Conservation (phyloP, 2,888 invertebrate genomes). For the Eudemis profundana region DNA sequence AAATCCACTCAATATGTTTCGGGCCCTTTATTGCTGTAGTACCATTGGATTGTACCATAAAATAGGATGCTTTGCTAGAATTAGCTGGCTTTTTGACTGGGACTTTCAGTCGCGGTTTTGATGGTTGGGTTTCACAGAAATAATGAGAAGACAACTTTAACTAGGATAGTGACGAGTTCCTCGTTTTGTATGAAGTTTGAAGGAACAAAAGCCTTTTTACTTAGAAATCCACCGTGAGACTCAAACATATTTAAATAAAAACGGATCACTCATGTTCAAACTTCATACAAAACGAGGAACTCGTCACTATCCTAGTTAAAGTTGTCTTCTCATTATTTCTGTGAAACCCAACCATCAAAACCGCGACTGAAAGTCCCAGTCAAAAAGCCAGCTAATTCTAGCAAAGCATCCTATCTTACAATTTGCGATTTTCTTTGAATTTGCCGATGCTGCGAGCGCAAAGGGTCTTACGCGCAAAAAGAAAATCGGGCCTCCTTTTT, state of each 20-base stretch:
- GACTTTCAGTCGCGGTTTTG: not conserved
- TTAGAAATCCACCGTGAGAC: too few relatives aligned
- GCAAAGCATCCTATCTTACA: slow-evolving; percentile 37
- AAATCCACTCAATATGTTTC: too few relatives aligned
- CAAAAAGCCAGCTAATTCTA: slow-evolving; percentile 39
- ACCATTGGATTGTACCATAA: too few relatives aligned
- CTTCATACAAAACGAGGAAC: too few relatives aligned
- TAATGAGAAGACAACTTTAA: not conserved
- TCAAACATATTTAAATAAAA: too few relatives aligned
- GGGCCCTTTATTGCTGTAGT: too few relatives aligned
- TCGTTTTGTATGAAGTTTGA: too few relatives aligned
- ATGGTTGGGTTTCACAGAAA: slow-evolving; percentile 11
- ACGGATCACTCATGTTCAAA: too few relatives aligned
- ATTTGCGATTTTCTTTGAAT: slow-evolving; percentile 44
- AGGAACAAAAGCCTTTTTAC: too few relatives aligned
- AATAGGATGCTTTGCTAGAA: slow-evolving; percentile 31
- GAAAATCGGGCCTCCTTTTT: slow-evolving; percentile 73
- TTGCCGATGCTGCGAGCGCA: slow-evolving; percentile 57
- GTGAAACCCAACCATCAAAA: not conserved
- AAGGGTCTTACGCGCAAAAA: slow-evolving; percentile 73
- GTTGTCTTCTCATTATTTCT: slow-evolving; percentile 8
- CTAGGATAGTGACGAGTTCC: too few relatives aligned
- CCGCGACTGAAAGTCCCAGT: slow-evolving; percentile 24
- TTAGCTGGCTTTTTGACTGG: slow-evolving; percentile 41
- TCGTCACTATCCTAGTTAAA: too few relatives aligned